A percentile compares a stretch with the other conserved stretches of the same genome.
Evolutionary conservation across 2,113 vertebrate species (phyloP).

Genomic region (Cebidichthys violaceus): DNA sequence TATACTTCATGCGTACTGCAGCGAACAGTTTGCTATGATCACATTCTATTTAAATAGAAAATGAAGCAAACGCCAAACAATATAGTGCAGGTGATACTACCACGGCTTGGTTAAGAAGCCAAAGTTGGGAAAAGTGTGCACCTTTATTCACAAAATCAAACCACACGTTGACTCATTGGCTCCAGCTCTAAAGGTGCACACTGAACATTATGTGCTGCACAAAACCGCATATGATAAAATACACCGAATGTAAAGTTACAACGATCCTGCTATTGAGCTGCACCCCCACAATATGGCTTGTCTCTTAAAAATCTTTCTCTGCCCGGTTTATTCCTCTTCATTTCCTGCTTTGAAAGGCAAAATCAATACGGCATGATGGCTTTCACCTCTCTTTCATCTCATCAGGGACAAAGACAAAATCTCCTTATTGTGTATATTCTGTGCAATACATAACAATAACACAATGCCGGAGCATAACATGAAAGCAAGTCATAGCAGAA

Average conservation of each 20-base stretch:
- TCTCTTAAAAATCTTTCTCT: conserved; percentile 12
- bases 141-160: neutral
- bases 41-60: neutral
- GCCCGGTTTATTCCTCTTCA: conserved; percentile 26
- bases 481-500: neutral
- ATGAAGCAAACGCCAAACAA: neutral
- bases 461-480: neutral
- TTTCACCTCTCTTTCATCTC: conserved; percentile 38
- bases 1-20: neutral
- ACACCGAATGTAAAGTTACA: neutral
- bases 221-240: conserved; percentile 7
- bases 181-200: neutral
- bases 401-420: conserved; percentile 51
- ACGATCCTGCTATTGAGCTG: neutral
- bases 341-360: conserved; percentile 36
- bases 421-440: conserved; percentile 14
- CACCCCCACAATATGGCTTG: neutral
- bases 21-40: neutral
- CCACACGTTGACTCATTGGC: neutral
- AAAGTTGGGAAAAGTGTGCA: neutral
- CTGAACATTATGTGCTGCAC: conserved; percentile 2
- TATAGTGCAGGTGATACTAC: neutral
- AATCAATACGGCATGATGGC: conserved; percentile 53
- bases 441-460: conserved; percentile 16
- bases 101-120: conserved; percentile 7